These are phyloP conservation scores for Drosophila lowei DNA, from an alignment of 1,140 invertebrate genomes.

Conservation along the genomic window DNA sequence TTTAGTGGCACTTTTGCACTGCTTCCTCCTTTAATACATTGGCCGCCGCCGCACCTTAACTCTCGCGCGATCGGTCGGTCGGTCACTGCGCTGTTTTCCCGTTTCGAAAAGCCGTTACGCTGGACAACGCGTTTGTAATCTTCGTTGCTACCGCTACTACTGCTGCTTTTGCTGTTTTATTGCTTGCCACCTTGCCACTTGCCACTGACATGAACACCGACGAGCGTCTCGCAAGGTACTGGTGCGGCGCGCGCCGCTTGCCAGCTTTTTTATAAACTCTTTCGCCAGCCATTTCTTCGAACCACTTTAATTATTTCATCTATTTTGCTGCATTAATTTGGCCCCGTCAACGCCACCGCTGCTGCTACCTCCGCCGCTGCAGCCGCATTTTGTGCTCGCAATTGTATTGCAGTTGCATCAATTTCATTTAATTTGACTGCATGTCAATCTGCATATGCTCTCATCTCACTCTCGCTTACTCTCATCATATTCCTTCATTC, in stretches of 20 bases:
- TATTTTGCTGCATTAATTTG: constrained; percentile 69
- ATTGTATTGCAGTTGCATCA: constrained; percentile 50
- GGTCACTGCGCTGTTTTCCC: constrained; percentile 41
- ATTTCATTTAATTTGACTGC: constrained; percentile 53
- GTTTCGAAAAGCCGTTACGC: constrained; percentile 68
- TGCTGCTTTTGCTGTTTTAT: constrained; percentile 20
- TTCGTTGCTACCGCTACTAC: constrained; percentile 16
- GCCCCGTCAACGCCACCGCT: constrained; percentile 10
- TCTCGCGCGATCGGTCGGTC: constrained; percentile 15
- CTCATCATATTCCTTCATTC: not conserved
- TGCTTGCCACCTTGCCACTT: constrained; percentile 48
- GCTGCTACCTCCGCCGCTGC: not conserved
- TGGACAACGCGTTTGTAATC: constrained; percentile 12
- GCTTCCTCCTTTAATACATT: constrained; percentile 44
- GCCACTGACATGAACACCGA: constrained; percentile 8
- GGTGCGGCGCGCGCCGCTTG: constrained; percentile 70
- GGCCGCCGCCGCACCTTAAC: constrained; percentile 6
- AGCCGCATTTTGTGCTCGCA: constrained; percentile 12
- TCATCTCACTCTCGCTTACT: constrained; percentile 15
- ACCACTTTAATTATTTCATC: constrained; percentile 74
- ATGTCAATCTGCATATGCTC: not conserved
- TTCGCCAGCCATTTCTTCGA: constrained; percentile 56
- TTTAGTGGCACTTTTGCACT: constrained; percentile 35
- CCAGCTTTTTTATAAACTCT: constrained; percentile 79
- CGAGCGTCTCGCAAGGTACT: constrained; percentile 60